Evolutionary conservation across 2,797 vertebrate genomes (phyloP).

Genomic region (Phalanger gymnotis): DNA sequence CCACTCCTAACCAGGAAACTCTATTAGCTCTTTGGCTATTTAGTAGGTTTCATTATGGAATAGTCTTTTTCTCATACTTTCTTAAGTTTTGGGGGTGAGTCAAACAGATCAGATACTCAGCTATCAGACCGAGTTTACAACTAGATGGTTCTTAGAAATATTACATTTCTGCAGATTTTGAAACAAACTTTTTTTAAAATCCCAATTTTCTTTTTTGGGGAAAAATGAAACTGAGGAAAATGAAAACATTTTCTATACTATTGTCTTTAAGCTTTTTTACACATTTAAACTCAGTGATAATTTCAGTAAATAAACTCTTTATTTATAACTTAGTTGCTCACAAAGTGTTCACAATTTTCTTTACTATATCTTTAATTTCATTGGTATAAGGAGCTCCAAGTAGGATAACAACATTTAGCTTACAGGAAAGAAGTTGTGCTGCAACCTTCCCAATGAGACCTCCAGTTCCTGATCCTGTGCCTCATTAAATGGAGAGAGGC

Average conservation of each 20-base stretch:
- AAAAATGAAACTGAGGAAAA: background rate
- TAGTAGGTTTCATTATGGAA: background rate
- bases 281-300: background rate
- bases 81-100: background rate
- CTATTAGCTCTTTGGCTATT: background rate
- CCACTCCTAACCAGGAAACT: background rate
- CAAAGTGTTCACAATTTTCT: background rate
- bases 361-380: background rate
- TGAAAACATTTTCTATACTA: background rate
- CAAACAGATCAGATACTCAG: background rate
- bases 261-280: background rate
- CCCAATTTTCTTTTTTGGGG: background rate
- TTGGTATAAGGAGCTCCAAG: background rate
- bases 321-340: background rate
- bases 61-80: background rate
- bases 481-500: background rate
- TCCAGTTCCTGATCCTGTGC: background rate
- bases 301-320: background rate
- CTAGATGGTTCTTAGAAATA: background rate
- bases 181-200: background rate
- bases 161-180: background rate
- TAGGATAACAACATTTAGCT: background rate
- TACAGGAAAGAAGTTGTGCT: background rate
- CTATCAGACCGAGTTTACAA: background rate
- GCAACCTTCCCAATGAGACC: background rate